Evolutionary conservation across 2,797 vertebrate species (phyloP).

Genomic region (Pseudochirops cupreus): DNA sequence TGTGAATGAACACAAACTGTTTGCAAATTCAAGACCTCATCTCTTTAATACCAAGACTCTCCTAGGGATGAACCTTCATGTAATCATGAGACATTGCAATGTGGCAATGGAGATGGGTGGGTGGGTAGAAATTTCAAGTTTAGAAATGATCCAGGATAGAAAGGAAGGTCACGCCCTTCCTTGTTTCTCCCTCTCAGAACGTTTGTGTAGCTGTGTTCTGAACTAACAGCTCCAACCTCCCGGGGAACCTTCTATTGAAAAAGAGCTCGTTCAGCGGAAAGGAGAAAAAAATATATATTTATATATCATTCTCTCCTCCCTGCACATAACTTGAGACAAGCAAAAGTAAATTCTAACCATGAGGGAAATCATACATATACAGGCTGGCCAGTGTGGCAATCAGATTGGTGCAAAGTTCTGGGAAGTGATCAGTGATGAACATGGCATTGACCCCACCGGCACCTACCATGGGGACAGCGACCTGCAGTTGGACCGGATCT

Average conservation of each 20-base stretch:
- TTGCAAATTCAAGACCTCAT: too few relatives aligned
- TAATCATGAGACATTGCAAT: too few relatives aligned
- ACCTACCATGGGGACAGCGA: slow-evolving; percentile 93
- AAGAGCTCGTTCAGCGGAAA: slow-evolving; percentile 53
- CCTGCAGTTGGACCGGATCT: slow-evolving; percentile 91
- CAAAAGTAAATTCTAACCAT: slow-evolving; percentile 81
- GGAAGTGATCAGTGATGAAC: slow-evolving; percentile 94
- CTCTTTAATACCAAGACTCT: too few relatives aligned
- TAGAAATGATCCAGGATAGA: too few relatives aligned
- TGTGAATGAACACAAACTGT: too few relatives aligned
- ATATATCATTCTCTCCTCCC: slow-evolving; percentile 33
- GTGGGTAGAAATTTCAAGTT: too few relatives aligned
- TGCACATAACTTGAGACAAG: slow-evolving; percentile 56
- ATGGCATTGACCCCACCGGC: slow-evolving; percentile 93
- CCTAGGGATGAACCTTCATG: too few relatives aligned
- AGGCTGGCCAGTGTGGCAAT: slow-evolving; percentile 95
- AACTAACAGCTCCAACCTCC: slow-evolving; percentile 64
- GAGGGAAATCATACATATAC: slow-evolving; percentile 95
- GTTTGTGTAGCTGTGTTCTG: slow-evolving; percentile 57
- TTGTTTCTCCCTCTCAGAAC: slow-evolving; percentile 74
- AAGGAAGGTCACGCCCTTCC: background rate
- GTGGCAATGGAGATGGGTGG: too few relatives aligned
- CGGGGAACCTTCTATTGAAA: slow-evolving; percentile 38
- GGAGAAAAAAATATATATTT: background rate
- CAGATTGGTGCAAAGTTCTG: slow-evolving; percentile 90